These are phyloP conservation scores for Podarcis muralis DNA, from an alignment of 2,113 vertebrate species.

Conservation along the genomic window DNA sequence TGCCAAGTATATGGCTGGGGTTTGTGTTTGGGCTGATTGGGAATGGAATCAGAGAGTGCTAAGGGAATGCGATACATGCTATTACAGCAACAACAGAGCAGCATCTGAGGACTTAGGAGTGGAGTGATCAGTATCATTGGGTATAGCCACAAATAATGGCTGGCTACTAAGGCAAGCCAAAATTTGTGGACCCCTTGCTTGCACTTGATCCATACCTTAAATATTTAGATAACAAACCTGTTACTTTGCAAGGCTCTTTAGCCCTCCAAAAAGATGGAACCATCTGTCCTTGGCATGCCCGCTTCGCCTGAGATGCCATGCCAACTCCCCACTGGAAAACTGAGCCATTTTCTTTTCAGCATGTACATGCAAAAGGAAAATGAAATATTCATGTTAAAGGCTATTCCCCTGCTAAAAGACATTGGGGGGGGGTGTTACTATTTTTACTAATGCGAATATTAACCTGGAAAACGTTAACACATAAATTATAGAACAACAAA, in stretches of 20 bases:
- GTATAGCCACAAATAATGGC: background rate
- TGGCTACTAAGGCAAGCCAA: background rate
- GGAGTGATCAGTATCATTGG: background rate
- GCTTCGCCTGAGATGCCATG: slow-evolving; percentile 80
- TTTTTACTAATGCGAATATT: background rate
- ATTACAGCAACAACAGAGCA: background rate
- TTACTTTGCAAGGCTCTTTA: slow-evolving; percentile 82
- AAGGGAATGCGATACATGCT: background rate
- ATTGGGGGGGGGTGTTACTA: background rate
- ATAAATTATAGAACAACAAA: background rate
- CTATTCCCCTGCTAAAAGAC: background rate
- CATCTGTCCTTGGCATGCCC: slow-evolving; percentile 70
- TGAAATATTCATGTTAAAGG: slow-evolving; percentile 21
- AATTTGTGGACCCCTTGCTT: background rate
- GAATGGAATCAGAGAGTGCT: background rate
- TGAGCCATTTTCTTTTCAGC: slow-evolving; percentile 75
- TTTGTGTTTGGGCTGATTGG: background rate
- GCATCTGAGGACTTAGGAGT: background rate
- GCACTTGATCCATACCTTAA: background rate
- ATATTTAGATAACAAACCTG: slow-evolving; percentile 74
- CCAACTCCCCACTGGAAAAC: slow-evolving; percentile 95
- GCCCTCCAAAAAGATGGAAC: slow-evolving; percentile 84
- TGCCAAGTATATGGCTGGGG: background rate
- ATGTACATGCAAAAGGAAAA: slow-evolving; percentile 19
- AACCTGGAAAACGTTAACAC: background rate